Base-by-base conservation (phyloP, 2,888 invertebrate genomes). In the Eilema sororculum region DNA sequence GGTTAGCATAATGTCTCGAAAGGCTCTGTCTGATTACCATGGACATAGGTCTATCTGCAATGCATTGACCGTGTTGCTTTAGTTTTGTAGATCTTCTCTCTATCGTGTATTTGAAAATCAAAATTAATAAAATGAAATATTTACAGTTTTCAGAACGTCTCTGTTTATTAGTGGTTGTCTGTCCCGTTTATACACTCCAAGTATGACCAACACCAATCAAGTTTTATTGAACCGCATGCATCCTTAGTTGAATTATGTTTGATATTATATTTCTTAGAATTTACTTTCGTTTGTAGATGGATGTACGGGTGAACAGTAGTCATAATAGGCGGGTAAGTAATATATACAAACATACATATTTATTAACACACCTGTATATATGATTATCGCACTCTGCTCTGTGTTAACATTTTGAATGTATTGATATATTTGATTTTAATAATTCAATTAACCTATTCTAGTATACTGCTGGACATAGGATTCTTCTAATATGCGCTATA, bases 261-360 rank as follows among this genome's bases (percentile, higher is more conserved):
- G 68, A 83, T 86, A 86, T 84, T 37, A 87, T 86, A 88, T 90
- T 78, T 90, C 86, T 92, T 93, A 94, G 93, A 90, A 89, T 93
- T 92, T 94, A 90, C 91, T 95, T 93, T 95, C 92, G 90, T 95
- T 95, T 95, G 94, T 95, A 95, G 95, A 95, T 95, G 95, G 95
- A 95, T 95, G 95, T 91, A 86, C 94, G 95, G 92, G 93, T 93
- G 94, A 95, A 93, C 95, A 95, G 90, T 95, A 95, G 92, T 94
- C 95, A 95, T 92, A 94, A 90, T 95, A 95, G 95, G 94, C 94
- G 95, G 95, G 95, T 95, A 90, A 95, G 95, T 95, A 83, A 86
- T 86, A 84, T 86, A 81, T 86, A 85, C 84, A 82, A 84, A 85
- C 83, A 81, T 86, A 86, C 86, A 87, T 89, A 85, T 90, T 84